A percentile compares a stretch with the other conserved stretches of the same genome.
Conservation (phyloP, 2,797 vertebrate genomes). For the Enteromius paludinosus region DNA sequence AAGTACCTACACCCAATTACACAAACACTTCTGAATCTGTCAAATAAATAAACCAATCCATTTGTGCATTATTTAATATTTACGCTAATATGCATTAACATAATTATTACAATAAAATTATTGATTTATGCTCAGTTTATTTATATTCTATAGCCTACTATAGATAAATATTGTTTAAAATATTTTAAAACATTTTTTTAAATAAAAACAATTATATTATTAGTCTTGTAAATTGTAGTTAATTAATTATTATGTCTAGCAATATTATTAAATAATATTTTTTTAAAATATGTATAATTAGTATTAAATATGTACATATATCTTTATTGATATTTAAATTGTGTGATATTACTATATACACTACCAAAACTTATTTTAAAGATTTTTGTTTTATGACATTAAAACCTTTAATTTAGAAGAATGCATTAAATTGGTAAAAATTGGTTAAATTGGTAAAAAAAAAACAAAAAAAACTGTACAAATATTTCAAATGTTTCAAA, state of each 20-base stretch:
- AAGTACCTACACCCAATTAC: conserved; percentile 2
- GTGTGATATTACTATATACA: neutral
- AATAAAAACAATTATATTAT: too few species aligned
- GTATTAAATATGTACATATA: neutral
- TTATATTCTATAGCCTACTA: neutral
- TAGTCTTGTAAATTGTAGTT: neutral
- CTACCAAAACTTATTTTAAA: neutral
- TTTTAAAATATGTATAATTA: neutral
- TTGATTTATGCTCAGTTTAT: neutral
- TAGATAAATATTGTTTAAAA: neutral
- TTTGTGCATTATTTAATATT: neutral
- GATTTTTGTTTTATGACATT: neutral
- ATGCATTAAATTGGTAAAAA: neutral
- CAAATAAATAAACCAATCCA: neutral
- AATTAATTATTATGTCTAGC: neutral
- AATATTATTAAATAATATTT: neutral
- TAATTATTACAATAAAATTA: neutral
- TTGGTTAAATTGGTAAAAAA: neutral
- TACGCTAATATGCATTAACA: neutral
- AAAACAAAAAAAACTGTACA: neutral
- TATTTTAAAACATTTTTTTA: too few species aligned
- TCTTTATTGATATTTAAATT: neutral
- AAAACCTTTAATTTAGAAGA: too few species aligned
- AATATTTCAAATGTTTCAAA: neutral
- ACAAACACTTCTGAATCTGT: neutral